Evolutionary conservation across 2,888 invertebrate genomes (phyloP).

Genomic region (Thera britannica): DNA sequence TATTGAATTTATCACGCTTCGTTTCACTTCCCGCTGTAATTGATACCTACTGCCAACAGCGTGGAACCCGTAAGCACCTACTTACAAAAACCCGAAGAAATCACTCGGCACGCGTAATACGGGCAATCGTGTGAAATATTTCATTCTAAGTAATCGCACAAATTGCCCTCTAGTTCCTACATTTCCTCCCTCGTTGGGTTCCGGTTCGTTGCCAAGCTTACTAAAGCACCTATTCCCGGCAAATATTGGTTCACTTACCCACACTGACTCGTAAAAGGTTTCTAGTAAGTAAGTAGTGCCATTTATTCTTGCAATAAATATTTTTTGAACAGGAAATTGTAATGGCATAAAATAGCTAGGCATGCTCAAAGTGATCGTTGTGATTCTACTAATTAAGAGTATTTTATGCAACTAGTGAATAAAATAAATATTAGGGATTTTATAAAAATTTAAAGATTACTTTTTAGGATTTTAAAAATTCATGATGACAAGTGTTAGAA

Average conservation of each 20-base stretch:
- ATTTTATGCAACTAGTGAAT: too few relatives aligned
- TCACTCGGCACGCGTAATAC: constrained; percentile 18
- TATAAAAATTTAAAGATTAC: too few relatives aligned
- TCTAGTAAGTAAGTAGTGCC: neutral
- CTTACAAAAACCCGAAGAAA: constrained; percentile 25
- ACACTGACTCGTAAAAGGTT: constrained; percentile 18
- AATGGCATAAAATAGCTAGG: neutral
- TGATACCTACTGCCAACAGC: constrained; percentile 19
- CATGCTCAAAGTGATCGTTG: too few relatives aligned
- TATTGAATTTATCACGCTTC: constrained; percentile 22
- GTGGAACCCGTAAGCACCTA: constrained; percentile 21
- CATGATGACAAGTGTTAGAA: too few relatives aligned
- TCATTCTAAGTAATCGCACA: constrained; percentile 55
- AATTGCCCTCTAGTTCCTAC: constrained; percentile 44
- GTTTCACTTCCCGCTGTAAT: constrained; percentile 17
- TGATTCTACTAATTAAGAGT: too few relatives aligned
- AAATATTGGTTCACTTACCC: constrained; percentile 66
- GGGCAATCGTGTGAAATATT: constrained; percentile 47
- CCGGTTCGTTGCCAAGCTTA: constrained; percentile 54
- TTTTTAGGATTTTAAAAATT: too few relatives aligned
- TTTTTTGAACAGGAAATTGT: neutral
- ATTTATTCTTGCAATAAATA: neutral
- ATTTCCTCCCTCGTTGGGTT: constrained; percentile 51
- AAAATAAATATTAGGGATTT: too few relatives aligned
- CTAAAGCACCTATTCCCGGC: constrained; percentile 47